These are phyloP conservation scores for Drosophila kuntzei DNA, from an alignment of 2,888 invertebrate genomes.

Conservation along the genomic window DNA sequence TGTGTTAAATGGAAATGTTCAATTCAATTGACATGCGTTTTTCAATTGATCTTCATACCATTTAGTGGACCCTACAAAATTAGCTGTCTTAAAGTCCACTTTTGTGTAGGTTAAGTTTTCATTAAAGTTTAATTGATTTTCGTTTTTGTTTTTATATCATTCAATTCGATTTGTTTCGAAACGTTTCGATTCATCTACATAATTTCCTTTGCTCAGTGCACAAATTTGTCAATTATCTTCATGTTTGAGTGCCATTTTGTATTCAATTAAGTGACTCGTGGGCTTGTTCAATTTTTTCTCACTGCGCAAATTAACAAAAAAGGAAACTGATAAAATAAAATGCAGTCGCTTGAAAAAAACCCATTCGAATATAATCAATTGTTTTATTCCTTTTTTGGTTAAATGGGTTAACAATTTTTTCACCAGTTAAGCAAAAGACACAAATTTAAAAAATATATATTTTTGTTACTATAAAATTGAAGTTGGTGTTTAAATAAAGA, in stretches of 20 bases:
- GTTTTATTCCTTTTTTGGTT: constrained; percentile 25
- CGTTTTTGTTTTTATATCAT: not conserved
- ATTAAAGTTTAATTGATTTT: constrained; percentile 11
- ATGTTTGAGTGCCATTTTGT: constrained; percentile 42
- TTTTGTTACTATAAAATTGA: not conserved
- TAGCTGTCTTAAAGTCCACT: not conserved
- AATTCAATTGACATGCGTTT: constrained; percentile 2
- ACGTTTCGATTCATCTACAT: constrained; percentile 9
- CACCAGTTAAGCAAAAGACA: constrained; percentile 9
- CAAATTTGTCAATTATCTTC: constrained; percentile 57
- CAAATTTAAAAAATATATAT: constrained; percentile 1
- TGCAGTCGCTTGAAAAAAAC: constrained; percentile 15
- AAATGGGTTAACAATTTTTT: constrained; percentile 29
- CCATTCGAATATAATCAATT: constrained; percentile 25
- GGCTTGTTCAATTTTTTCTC: constrained; percentile 33
- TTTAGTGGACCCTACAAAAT: not conserved
- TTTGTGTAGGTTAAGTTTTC: not conserved
- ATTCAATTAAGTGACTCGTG: constrained; percentile 50
- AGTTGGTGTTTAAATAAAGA: constrained; percentile 11
- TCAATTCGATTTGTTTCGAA: constrained; percentile 3
- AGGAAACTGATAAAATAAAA: constrained; percentile 38
- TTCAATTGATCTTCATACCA: not conserved
- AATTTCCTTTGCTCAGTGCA: constrained; percentile 31
- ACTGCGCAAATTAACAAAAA: not conserved
- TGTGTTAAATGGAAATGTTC: constrained; percentile 12